phyloP scores from a whole-genome alignment of 92 coral and sea anemone species.

The Desmophyllum pertusum region DNA sequence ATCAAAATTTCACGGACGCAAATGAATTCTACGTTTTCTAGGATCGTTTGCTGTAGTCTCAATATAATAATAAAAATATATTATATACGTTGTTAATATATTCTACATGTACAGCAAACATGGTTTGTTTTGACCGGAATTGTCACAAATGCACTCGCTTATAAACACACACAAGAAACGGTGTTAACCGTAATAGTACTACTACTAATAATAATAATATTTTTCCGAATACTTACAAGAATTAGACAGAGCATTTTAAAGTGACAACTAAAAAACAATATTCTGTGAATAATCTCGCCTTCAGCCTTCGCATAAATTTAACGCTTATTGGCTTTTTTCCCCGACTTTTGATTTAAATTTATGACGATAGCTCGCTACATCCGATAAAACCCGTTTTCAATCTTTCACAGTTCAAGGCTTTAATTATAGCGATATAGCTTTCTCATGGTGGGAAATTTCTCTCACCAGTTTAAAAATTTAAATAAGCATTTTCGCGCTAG shows the following conservation, averaged over 20 bases:
- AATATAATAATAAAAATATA: too few species aligned
- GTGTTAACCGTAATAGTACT: too few species aligned
- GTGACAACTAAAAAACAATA: background rate
- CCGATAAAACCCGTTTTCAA: background rate
- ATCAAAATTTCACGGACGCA: background rate
- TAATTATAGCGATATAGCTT: background rate
- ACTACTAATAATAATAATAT: too few species aligned
- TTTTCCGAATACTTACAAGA: too few species aligned
- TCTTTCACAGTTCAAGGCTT: background rate
- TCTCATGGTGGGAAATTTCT: background rate
- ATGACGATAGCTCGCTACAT: background rate
- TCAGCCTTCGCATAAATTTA: background rate
- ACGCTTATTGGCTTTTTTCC: background rate
- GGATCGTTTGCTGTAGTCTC: background rate
- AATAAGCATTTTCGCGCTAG: background rate
- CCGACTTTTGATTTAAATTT: background rate
- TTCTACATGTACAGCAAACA: background rate
- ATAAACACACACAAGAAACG: background rate
- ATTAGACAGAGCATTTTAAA: background rate
- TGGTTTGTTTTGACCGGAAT: background rate
- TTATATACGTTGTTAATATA: too few species aligned
- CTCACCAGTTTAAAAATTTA: background rate
- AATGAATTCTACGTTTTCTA: background rate
- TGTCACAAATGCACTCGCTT: background rate
- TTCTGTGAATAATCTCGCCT: background rate